phyloP scores from a whole-genome alignment of 2,888 invertebrate species.

The Drosophila pseudotakahashii region DNA sequence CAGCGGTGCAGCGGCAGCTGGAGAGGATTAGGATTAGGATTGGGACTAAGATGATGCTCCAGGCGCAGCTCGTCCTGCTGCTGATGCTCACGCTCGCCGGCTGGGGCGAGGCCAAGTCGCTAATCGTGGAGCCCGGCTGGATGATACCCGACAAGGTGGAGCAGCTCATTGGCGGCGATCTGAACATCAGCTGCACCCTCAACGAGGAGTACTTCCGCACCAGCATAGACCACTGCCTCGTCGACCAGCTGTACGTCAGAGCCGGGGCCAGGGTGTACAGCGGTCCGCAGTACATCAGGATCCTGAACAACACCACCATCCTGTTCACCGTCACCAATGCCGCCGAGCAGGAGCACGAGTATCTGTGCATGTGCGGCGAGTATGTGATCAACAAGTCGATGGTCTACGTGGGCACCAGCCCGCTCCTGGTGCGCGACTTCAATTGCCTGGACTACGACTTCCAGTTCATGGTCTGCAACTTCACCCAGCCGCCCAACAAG shows the following conservation, averaged over 20 bases:
- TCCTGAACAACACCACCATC: conserved; percentile 72
- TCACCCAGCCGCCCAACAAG: conserved; percentile 87
- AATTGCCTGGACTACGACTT: conserved; percentile 90
- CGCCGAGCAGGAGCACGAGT: conserved; percentile 63
- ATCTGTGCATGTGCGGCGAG: conserved; percentile 75
- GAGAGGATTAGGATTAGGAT: conserved; percentile 1
- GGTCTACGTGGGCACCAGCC: conserved; percentile 85
- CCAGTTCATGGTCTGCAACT: conserved; percentile 90
- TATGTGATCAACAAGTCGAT: conserved; percentile 69
- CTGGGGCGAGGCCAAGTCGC: neutral
- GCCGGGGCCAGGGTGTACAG: conserved; percentile 15
- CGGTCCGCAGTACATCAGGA: conserved; percentile 22
- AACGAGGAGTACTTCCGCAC: conserved; percentile 58
- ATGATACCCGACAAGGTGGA: conserved; percentile 69
- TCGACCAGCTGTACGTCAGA: conserved; percentile 68
- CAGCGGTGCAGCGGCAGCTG: conserved; percentile 3
- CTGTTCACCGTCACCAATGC: conserved; percentile 68
- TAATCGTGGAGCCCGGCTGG: conserved; percentile 63
- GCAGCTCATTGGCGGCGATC: conserved; percentile 71
- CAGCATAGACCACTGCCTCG: conserved; percentile 53
- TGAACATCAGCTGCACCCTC: conserved; percentile 80
- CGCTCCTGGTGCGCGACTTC: conserved; percentile 88
- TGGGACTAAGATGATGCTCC: conserved; percentile 11
- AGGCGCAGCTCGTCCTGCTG: conserved; percentile 24
- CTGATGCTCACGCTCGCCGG: conserved; percentile 8